phyloP scores from a whole-genome alignment of 2,888 invertebrate genomes.

The Notodonta ziczac region DNA sequence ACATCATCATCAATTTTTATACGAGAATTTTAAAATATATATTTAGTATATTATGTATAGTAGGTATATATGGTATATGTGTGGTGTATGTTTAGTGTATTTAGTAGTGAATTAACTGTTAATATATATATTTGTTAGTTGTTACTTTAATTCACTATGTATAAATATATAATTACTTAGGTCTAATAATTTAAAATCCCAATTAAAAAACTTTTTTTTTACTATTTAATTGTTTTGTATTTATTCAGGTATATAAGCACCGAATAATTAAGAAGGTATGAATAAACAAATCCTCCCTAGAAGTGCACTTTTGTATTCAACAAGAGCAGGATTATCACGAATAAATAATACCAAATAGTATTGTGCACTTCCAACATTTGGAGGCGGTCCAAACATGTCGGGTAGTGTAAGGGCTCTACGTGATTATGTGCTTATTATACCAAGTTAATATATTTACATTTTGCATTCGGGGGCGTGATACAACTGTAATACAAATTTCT shows the following conservation, averaged over 20 bases:
- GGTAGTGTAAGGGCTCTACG: slow-evolving; percentile 31
- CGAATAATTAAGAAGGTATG: too few species aligned
- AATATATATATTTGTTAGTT: too few species aligned
- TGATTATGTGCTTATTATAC: slow-evolving; percentile 28
- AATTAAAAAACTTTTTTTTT: too few species aligned
- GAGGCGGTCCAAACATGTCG: slow-evolving; percentile 33
- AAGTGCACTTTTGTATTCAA: slow-evolving; percentile 20
- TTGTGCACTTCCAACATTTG: slow-evolving; percentile 26
- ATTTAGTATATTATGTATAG: too few species aligned
- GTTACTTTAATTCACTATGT: too few species aligned
- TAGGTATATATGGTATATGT: too few species aligned
- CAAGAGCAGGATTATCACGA: slow-evolving; percentile 21
- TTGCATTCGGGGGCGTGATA: slow-evolving; percentile 12
- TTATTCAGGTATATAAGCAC: background rate
- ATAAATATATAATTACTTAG: too few species aligned
- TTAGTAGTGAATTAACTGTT: too few species aligned
- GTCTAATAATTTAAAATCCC: too few species aligned
- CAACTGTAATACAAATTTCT: slow-evolving; percentile 8
- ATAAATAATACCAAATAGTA: slow-evolving; percentile 26
- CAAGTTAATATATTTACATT: slow-evolving; percentile 17
- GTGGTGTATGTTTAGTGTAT: too few species aligned
- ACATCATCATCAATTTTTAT: too few species aligned
- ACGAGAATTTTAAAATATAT: too few species aligned
- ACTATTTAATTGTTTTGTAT: background rate
- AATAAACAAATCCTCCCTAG: background rate